phyloP scores from a whole-genome alignment of 2,888 invertebrate genomes.

The Agrochola macilenta region DNA sequence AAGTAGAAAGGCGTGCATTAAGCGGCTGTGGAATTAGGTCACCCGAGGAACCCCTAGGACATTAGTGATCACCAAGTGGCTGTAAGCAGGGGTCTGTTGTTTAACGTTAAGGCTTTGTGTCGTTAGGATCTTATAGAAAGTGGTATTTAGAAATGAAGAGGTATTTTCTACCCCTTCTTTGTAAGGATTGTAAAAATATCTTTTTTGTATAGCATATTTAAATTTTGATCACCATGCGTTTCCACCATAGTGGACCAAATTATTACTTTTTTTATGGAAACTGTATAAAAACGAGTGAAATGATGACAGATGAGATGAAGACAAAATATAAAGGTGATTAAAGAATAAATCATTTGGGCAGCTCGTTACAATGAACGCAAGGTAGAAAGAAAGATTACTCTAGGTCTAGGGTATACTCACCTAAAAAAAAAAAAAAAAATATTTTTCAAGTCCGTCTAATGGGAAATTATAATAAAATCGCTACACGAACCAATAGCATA shows the following conservation, averaged over 20 bases:
- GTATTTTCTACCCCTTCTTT: not conserved
- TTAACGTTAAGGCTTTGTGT: not conserved
- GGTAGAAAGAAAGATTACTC: no score
- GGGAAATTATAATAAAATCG: no score
- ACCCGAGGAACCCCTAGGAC: constrained; percentile 41
- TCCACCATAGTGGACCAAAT: not conserved
- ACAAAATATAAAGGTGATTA: not conserved
- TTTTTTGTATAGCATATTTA: not conserved
- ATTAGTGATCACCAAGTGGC: constrained; percentile 31
- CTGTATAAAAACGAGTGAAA: no score
- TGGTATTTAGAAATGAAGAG: not conserved
- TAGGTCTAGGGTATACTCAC: no score
- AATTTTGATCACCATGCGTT: not conserved
- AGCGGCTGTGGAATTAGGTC: constrained; percentile 49
- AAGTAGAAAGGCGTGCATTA: constrained; percentile 27
- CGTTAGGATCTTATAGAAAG: not conserved
- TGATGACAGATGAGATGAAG: no score
- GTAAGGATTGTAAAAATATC: not conserved
- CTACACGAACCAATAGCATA: no score
- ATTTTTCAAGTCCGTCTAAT: no score
- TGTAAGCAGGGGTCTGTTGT: not conserved
- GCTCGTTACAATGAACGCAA: no score
- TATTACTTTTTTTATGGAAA: no score
- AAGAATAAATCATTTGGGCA: no score
- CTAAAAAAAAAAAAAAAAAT: no score